Conservation (phyloP, 2,113 vertebrate species). For the Grammomys surdaster region DNA sequence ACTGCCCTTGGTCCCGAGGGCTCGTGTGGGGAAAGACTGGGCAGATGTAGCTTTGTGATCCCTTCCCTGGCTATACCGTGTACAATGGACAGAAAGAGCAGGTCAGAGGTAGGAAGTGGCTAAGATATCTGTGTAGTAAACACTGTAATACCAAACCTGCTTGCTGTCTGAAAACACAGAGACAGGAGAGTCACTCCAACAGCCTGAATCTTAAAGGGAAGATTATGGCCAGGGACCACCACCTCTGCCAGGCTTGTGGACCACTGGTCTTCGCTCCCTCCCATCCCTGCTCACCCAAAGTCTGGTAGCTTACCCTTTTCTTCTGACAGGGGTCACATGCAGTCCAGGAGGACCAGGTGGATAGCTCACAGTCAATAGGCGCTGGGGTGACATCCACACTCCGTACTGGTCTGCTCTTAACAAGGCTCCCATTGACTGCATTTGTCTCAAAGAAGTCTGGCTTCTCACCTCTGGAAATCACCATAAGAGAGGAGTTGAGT, state of each 20-base stretch:
- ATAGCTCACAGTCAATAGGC: slow-evolving; percentile 90
- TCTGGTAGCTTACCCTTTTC: slow-evolving; percentile 90
- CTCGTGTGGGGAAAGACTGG: neutral
- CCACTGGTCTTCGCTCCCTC: neutral
- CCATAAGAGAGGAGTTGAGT: neutral
- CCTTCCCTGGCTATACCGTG: neutral
- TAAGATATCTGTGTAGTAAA: neutral
- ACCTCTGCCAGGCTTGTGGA: neutral
- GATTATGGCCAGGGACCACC: fast-evolving
- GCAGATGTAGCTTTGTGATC: neutral
- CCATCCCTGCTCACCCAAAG: neutral
- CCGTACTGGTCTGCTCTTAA: slow-evolving; percentile 63
- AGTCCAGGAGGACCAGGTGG: slow-evolving; percentile 94
- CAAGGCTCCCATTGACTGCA: neutral
- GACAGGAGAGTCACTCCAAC: neutral
- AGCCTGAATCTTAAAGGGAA: neutral
- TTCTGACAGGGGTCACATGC: slow-evolving; percentile 93
- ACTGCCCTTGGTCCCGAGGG: neutral
- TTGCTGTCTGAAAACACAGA: neutral
- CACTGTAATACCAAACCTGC: neutral
- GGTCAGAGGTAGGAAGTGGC: neutral
- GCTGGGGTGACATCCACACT: slow-evolving; percentile 43
- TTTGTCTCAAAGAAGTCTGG: slow-evolving; percentile 10
- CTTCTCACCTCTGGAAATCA: slow-evolving; percentile 73
- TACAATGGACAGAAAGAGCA: neutral